Base-by-base conservation (phyloP, 2,113 vertebrate species). In the Butorides virescens region DNA sequence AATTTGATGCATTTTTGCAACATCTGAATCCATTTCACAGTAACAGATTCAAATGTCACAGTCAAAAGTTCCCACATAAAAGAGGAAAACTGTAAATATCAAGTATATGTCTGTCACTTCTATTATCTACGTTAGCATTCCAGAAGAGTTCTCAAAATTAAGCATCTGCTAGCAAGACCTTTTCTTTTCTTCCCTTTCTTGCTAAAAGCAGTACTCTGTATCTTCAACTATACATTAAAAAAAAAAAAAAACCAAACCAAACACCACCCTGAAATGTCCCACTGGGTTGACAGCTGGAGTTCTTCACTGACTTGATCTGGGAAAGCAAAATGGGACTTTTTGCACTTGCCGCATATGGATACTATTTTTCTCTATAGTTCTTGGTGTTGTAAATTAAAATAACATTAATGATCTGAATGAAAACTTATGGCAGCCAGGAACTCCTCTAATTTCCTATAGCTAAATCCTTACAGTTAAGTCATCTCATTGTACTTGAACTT, bases 1-100 rank as follows among this genome's bases (percentile, higher is more conserved):
- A 96, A 82, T 42, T 37, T 89, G 42, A 27, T 92, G 22, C 10
- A 1, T 90, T 90, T 96, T 86, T 93, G 68, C 61, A 92, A 93
- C 84, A 95, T 95, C 87, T 92, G 90, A 92, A 85, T 91, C 73
- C 46, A 70, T 89, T 95, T 96, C 89, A 77, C 32, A 77, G 29
- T 42, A 78, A 73, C 5, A 4, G 47, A 78, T 78, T 94, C 71
- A 61, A 93, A 84, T 94, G 67, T 83, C 79, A 73, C 39, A 34
- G 67, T 78, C 70, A 61, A 58, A 92, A 53, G 6, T 79, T 91
- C 39, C 44, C 61, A 76, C 59, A 83, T 63, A 61, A 83, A 91
- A 74, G 49, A 65, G 0, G 2, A 85, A 75, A 89, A 94, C 50
- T 74, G 23, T 75, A 86, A 91, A 70, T 84, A 91, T 73, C 32